Percentiles rank a stretch among this genome's conserved stretches.
Evolutionary conservation across 2,888 invertebrate species (phyloP).

Genomic region (Coenonympha arcania): DNA sequence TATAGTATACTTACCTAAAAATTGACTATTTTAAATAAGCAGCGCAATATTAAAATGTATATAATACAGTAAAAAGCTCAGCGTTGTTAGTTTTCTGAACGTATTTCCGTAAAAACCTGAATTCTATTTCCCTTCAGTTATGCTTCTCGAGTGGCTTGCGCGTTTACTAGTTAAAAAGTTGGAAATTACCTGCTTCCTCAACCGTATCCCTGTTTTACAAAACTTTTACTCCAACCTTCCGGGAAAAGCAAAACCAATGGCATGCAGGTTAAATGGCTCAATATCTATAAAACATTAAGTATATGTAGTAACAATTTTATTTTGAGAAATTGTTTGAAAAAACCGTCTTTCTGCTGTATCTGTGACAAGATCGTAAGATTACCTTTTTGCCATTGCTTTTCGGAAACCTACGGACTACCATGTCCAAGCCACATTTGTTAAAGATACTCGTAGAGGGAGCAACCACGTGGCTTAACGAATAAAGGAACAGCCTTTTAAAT

Average conservation of each 20-base stretch:
- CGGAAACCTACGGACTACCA: too few relatives aligned
- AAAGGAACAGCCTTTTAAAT: constrained; percentile 8
- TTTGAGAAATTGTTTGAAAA: too few relatives aligned
- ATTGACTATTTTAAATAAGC: background rate
- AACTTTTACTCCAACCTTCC: constrained; percentile 2
- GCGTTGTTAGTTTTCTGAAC: constrained; percentile 1
- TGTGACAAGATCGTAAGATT: too few relatives aligned
- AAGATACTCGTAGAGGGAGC: constrained; percentile 3
- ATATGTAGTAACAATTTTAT: too few relatives aligned
- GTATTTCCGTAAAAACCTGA: constrained; percentile 1
- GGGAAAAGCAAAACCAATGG: background rate
- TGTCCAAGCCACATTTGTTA: background rate
- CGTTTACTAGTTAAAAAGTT: constrained; percentile 7
- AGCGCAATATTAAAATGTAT: background rate
- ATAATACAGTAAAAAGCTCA: background rate
- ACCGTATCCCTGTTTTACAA: constrained; percentile 1
- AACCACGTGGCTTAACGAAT: background rate
- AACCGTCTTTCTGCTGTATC: too few relatives aligned
- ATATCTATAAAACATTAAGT: too few relatives aligned
- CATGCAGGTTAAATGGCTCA: background rate
- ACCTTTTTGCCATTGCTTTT: too few relatives aligned
- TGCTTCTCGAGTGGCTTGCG: constrained; percentile 1
- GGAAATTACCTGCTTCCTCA: constrained; percentile 7
- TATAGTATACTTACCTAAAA: background rate
- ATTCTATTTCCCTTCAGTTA: background rate